Conservation (phyloP, 2,113 vertebrate genomes). For the Gallinago media region DNA sequence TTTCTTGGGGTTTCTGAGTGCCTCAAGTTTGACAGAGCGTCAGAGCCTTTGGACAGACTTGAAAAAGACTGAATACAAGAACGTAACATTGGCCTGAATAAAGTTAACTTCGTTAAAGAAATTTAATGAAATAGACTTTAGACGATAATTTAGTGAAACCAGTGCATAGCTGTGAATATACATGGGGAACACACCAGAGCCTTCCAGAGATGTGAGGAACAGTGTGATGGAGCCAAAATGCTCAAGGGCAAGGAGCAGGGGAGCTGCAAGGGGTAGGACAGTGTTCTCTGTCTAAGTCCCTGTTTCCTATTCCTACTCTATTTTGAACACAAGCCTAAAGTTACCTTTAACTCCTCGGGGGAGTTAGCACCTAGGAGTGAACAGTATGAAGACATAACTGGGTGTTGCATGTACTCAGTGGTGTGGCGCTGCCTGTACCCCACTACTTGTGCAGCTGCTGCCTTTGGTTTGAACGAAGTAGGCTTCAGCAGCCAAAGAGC, state of each 20-base stretch:
- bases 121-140: neutral
- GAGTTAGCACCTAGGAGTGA: neutral
- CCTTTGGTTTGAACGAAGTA: neutral
- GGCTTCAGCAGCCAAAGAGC: neutral
- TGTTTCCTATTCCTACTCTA: neutral
- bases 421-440: neutral
- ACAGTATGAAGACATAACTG: neutral
- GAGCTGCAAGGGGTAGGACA: neutral
- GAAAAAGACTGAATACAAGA: neutral
- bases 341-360: neutral
- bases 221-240: neutral
- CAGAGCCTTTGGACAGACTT: constrained; percentile 10
- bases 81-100: neutral
- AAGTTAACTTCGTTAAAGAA: constrained; percentile 30
- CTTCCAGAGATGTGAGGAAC: neutral
- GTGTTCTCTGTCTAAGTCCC: neutral
- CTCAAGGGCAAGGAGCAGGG: neutral
- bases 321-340: neutral
- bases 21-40: neutral
- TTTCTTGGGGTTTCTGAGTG: constrained; percentile 5
- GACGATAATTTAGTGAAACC: neutral
- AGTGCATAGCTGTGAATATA: neutral
- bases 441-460: neutral
- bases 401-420: neutral
- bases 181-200: neutral